Evolutionary conservation across 2,113 vertebrate genomes (phyloP), one percentile per base, ranked within the genome.

Genomic region (Myiozetetes cayanensis): DNA sequence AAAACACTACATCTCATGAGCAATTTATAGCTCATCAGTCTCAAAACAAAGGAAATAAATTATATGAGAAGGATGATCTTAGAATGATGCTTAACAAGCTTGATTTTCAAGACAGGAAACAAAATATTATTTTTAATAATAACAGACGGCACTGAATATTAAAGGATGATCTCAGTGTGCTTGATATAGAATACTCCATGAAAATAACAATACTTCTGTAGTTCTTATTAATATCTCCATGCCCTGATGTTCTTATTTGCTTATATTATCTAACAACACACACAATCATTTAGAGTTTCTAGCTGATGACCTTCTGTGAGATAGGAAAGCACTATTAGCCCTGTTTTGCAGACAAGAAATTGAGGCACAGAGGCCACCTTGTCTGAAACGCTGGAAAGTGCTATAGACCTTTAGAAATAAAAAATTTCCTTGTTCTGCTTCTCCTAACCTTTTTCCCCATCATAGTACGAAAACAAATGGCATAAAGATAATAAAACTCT

Each of bases 11-110:
- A 87, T 75, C 77, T 87, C 70, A 87, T 55, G 25, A 75, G 61
- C 62, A 87, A 87, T 91, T 94, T 91, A 85, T 81, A 94, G 62
- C 61, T 93, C 80, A 63, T 61, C 71, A 73, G 52, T 76, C 49
- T 85, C 58, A 91, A 84, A 87, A 71, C 76, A 89, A 66, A 81
- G 83, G 68, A 94, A 90, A 95, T 50, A 92, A 88, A 83, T 84
- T 71, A 47, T 47, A 56, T 71, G 55, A 61, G 47, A 91, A 92
- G n/a, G 55, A 91, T 82, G 37, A 82, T 25, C 31, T 76, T 70
- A 87, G 47, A 82, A 87, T 7, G 4, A 61, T 75, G 61, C 14
- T 37, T 87, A 65, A 65, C 44, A 76, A 85, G 23, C 49, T 50
- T 43, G 9, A 91, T 79, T 41, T 74, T 95, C n/a, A 58, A 93